phyloP scores from a whole-genome alignment of 2,888 invertebrate genomes.

The Ethmia dodecea region DNA sequence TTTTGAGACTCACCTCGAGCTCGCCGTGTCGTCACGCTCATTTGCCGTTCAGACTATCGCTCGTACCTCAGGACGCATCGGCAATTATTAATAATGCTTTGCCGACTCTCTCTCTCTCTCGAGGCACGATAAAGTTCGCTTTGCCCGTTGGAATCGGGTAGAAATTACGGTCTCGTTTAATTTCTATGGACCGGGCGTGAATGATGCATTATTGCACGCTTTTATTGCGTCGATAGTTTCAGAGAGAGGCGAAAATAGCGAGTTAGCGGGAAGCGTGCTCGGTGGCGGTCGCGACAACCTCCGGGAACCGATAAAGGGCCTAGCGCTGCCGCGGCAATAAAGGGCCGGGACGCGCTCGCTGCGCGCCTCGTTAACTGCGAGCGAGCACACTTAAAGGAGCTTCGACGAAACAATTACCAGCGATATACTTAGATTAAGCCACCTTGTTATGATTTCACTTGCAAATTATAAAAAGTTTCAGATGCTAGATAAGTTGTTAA shows the following conservation, averaged over 20 bases:
- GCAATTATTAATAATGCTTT: conserved; percentile 43
- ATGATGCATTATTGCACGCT: conserved; percentile 47
- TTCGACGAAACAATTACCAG: conserved; percentile 61
- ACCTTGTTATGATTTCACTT: background rate
- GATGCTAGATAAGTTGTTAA: too few species aligned
- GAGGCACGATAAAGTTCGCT: conserved; percentile 8
- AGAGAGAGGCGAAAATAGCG: conserved; percentile 66
- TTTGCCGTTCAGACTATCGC: conserved; percentile 33
- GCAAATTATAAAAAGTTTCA: too few species aligned
- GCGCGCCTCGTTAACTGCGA: conserved; percentile 64
- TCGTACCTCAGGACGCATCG: conserved; percentile 35
- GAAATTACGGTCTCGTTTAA: conserved; percentile 29
- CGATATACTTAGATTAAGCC: conserved; percentile 10
- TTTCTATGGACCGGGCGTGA: conserved; percentile 52
- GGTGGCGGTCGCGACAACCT: conserved; percentile 62
- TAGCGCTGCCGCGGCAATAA: conserved; percentile 6
- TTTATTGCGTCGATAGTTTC: conserved; percentile 47
- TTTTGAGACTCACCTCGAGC: conserved; percentile 50
- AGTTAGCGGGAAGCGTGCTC: conserved; percentile 59
- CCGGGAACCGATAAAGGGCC: conserved; percentile 56
- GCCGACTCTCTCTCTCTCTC: conserved; percentile 22
- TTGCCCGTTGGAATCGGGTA: conserved; percentile 19
- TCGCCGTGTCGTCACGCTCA: conserved; percentile 59
- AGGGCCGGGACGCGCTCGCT: conserved; percentile 26
- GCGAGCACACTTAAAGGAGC: conserved; percentile 54